Conservation (phyloP, 2,113 vertebrate species). For the Hepsetus odoe region DNA sequence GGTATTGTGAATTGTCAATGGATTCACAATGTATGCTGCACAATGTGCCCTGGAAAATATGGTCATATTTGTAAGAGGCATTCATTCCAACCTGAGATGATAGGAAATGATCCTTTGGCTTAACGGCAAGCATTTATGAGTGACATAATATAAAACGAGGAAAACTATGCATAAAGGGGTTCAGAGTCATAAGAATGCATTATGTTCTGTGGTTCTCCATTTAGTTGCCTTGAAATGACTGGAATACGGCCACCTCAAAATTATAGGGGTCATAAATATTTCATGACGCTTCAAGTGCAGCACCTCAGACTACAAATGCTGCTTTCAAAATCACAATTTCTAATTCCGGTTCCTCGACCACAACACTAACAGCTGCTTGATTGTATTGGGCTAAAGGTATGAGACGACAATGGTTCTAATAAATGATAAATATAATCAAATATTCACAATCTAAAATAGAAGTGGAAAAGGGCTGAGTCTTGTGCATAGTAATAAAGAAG, state of each 20-base stretch:
- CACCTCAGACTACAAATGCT: conserved; percentile 39
- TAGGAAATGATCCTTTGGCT: conserved; percentile 46
- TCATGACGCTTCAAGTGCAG: conserved; percentile 48
- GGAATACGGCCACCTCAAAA: conserved; percentile 51
- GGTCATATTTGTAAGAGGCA: conserved; percentile 36
- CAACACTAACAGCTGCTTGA: conserved; percentile 8
- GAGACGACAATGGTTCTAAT: conserved; percentile 14
- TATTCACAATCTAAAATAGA: too few species aligned
- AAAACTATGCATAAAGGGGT: conserved; percentile 40
- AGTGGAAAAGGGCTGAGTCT: background rate
- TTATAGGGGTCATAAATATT: conserved; percentile 51
- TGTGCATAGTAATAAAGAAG: too few species aligned
- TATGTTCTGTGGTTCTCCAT: conserved; percentile 55
- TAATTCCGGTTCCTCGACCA: conserved; percentile 17
- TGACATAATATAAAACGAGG: conserved; percentile 49
- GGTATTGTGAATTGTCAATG: conserved; percentile 56
- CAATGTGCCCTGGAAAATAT: conserved; percentile 26
- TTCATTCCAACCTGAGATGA: conserved; percentile 47
- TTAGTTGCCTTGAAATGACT: conserved; percentile 55
- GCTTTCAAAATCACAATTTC: conserved; percentile 30
- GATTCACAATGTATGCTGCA: conserved; percentile 38
- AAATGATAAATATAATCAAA: too few species aligned
- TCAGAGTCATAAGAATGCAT: conserved; percentile 53
- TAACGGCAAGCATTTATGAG: conserved; percentile 46
- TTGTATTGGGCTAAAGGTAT: background rate